These are phyloP conservation scores for Scytalopus superciliaris DNA, from an alignment of 2,113 vertebrate species.

Conservation along the genomic window DNA sequence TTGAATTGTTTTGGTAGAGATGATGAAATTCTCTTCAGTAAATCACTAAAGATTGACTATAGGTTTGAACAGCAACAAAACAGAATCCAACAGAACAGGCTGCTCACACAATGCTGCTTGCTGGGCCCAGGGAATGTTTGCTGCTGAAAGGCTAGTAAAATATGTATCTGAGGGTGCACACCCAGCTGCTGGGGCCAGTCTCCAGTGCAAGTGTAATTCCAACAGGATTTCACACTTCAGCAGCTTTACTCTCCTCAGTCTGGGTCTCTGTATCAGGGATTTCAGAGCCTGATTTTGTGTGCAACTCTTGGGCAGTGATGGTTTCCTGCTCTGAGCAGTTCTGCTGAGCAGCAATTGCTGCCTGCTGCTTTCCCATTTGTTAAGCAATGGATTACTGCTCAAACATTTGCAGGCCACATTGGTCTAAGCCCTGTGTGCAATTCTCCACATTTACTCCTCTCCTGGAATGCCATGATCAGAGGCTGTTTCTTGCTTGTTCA, in stretches of 20 bases:
- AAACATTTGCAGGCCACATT: neutral
- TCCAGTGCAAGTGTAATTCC: neutral
- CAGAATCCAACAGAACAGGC: neutral
- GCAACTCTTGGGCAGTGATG: neutral
- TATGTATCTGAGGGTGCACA: constrained; percentile 9
- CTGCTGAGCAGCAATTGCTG: constrained; percentile 11
- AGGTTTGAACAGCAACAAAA: neutral
- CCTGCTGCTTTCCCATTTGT: constrained; percentile 35
- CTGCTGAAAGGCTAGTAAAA: neutral
- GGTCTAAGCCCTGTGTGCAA: neutral
- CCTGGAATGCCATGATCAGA: neutral
- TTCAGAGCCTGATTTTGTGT: neutral
- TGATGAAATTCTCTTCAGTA: constrained; percentile 33
- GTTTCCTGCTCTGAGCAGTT: neutral
- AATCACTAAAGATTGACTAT: neutral
- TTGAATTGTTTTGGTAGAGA: constrained; percentile 15
- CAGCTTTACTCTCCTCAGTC: neutral
- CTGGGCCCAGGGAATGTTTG: neutral
- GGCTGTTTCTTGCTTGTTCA: neutral
- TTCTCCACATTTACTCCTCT: neutral
- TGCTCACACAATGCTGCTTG: neutral
- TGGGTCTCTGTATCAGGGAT: neutral
- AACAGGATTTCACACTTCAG: constrained; percentile 6
- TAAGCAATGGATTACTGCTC: constrained; percentile 35
- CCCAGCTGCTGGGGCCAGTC: neutral